Base-by-base conservation (phyloP, 2,888 invertebrate species). In the Platycnemis pennipes region DNA sequence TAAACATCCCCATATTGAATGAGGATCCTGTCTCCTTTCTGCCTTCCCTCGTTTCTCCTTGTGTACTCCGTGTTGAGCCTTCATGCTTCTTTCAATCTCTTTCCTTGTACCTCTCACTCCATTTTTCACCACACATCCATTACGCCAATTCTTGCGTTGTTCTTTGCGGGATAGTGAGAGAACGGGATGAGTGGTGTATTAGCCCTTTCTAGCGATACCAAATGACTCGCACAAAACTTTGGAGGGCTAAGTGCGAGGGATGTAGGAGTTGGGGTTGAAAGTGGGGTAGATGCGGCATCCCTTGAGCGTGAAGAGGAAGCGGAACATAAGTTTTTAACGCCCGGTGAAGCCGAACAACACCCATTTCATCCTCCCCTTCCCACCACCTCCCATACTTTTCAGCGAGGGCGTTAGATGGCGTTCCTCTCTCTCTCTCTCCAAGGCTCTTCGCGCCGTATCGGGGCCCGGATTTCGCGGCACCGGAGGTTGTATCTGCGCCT, bases 401-500 rank as follows among this genome's bases (percentile, higher is more conserved):
- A 22, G 63, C 63, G 63, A 16, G 16, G 22, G 13, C 63, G 63
- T 63, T 63, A 26, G 26, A 63, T 63, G 63, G 22, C 22, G 22
- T 63, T 22, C 49, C 19, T 63, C 63, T 16, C 63, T 2, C 63
- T 2, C 63, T 1, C 19, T 26, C 63, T 16, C 26, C 63, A 37
- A 31, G 77, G 77, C 37, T 26, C 11, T 11, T 31, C 37, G 37
- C 77, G 37, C 7, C 31, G 77, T 77, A 77, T 77, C 77, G 13
- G 77, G 37, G 31, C 77, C 13, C 77, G 37, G 77, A 77, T 31
- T 77, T 77, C 31, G 77, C 5, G 77, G 37, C 77, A 2, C 77
- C 77, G 37, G 77, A 77, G 77, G 37, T 37, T 37, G 77, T 77
- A 77, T 77, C 77, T 77, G 77, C 37, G 77, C 77, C 77, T 77